A percentile compares a stretch with the other conserved stretches of the same genome.
phyloP scores from a whole-genome alignment of 2,113 vertebrate genomes.

The Gadus macrocephalus region DNA sequence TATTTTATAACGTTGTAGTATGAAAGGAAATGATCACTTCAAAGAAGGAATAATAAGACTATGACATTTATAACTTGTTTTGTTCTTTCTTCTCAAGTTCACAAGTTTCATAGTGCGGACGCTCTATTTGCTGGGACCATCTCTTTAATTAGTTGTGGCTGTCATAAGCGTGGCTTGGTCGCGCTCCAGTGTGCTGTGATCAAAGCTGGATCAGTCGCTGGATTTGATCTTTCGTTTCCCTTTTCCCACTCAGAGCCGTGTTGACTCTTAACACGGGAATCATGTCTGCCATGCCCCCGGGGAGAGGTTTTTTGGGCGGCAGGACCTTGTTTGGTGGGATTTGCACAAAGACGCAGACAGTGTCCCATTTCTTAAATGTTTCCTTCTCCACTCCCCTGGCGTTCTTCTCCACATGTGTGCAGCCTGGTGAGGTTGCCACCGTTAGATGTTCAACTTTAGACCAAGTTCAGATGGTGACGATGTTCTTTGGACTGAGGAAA shows the following conservation, averaged over 20 bases:
- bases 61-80: too few species aligned
- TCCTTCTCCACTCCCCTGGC: not conserved
- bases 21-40: too few species aligned
- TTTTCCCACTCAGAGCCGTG: not conserved
- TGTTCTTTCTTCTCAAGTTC: too few species aligned
- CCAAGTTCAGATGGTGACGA: too few species aligned
- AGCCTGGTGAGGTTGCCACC: not conserved
- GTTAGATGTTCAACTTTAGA: too few species aligned
- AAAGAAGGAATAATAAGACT: too few species aligned
- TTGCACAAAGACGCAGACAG: not conserved
- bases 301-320: not conserved
- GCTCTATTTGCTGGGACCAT: not conserved
- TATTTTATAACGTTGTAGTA: too few species aligned
- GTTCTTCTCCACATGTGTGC: not conserved
- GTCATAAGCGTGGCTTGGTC: not conserved
- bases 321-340: not conserved
- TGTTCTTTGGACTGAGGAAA: not conserved
- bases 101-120: too few species aligned
- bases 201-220: constrained; percentile 4
- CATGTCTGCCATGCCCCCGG: not conserved
- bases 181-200: constrained; percentile 1
- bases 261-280: not conserved
- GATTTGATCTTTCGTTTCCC: not conserved
- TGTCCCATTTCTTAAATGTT: not conserved
- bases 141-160: constrained; percentile 8